Conservation (phyloP, 2,113 vertebrate genomes). For the Entomyzon cyanotis region DNA sequence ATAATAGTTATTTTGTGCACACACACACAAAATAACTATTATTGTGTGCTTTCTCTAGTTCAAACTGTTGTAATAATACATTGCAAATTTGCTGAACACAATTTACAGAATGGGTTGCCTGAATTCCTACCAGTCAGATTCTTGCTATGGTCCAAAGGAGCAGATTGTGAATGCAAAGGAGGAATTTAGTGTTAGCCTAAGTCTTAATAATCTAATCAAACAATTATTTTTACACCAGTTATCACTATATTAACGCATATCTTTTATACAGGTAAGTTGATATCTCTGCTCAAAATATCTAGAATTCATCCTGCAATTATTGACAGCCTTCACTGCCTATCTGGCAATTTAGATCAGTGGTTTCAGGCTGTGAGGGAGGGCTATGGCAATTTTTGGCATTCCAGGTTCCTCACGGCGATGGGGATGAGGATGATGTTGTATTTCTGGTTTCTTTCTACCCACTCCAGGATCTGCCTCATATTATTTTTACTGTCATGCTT, state of each 20-base stretch:
- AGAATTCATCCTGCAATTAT: neutral
- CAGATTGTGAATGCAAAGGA: neutral
- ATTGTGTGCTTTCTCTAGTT: neutral
- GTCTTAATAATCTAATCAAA: neutral
- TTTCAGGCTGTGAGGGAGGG: neutral
- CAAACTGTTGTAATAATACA: neutral
- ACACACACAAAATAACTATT: neutral
- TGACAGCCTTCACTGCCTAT: neutral
- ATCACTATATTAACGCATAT: neutral
- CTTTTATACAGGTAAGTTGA: neutral
- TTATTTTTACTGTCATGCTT: neutral
- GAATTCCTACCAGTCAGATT: neutral
- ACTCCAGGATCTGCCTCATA: neutral
- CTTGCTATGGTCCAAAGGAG: neutral
- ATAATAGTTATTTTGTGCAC: neutral
- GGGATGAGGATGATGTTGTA: neutral
- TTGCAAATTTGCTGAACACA: neutral
- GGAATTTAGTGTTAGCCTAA: neutral
- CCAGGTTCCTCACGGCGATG: neutral
- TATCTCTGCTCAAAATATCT: neutral
- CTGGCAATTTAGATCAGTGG: neutral
- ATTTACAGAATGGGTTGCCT: neutral
- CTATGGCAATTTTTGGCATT: accelerated
- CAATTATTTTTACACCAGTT: neutral
- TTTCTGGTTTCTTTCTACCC: neutral